Conservation (phyloP, 2,113 vertebrate species). For the Rhinopomastus cyanomelas region DNA sequence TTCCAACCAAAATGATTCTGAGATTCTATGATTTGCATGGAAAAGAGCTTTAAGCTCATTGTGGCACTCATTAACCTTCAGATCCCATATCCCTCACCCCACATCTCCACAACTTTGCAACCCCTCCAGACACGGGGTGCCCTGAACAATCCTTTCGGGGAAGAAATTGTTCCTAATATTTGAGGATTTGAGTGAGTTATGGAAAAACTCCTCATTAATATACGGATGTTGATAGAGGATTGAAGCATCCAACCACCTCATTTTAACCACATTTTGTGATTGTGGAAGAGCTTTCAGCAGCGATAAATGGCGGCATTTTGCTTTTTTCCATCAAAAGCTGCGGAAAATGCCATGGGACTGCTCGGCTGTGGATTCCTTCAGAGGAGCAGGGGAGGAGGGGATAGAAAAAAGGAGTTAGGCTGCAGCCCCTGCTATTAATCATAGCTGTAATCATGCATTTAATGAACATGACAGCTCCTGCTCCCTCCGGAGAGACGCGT, state of each 20-base stretch:
- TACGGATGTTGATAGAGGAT: background rate
- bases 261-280: background rate
- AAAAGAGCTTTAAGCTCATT: too few species aligned
- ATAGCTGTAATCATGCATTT: conserved; percentile 69
- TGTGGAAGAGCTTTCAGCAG: accelerated
- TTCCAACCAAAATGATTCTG: too few species aligned
- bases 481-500: conserved; percentile 38
- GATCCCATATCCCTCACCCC: too few species aligned
- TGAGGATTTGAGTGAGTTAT: background rate
- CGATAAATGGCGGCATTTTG: background rate
- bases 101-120: too few species aligned
- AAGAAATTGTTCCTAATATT: too few species aligned
- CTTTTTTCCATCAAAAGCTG: background rate
- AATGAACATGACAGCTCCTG: conserved; percentile 65
- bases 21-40: too few species aligned
- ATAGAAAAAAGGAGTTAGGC: background rate
- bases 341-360: background rate
- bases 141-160: too few species aligned
- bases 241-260: accelerated
- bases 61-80: too few species aligned
- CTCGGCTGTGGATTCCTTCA: background rate
- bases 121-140: too few species aligned
- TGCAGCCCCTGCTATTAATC: conserved; percentile 66
- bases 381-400: conserved; percentile 23
- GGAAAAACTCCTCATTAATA: background rate